Evolutionary conservation across 1,140 invertebrate genomes (phyloP), one percentile per base, ranked within the genome.

Genomic region (Sycophaga agraensis): DNA sequence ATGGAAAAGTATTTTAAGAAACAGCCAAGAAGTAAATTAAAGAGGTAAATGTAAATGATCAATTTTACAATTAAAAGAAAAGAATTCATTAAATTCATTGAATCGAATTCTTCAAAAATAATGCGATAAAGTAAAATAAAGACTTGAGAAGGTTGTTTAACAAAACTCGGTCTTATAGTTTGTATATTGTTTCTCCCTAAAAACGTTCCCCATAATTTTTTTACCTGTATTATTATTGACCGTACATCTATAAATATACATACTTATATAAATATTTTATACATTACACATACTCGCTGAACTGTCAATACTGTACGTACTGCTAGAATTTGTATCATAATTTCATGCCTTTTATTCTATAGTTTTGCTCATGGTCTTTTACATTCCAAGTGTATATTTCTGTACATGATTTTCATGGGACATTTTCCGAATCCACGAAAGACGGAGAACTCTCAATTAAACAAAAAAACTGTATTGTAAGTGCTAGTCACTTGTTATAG

Each of bases 401-500:
- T 63, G 60, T 56, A 63, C 4, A 63, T 56, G 51, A 56, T 21
- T 63, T 51, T 57, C 42, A 62, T 19, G 53, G 16, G 26, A 50
- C 26, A 17, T 59, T 40, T 59, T 51, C 48, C 48, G 42, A 37
- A 43, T 58, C 35, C n/a, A 7, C 43, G 56, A 49, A 14, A 39
- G 45, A 24, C 14, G 16, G 7, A 51, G 19, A 53, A 48, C 26
- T 19, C 21, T 56, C 34, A 28, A 48, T 31, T 17, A 19, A 55
- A 48, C 34, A 31, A 42, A 21, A 53, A 57, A 63, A 50, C 5
- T 57, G 73, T 75, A 75, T 73, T 75, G 59, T 73, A 73, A 77
- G 75, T 76, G 74, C 75, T 77, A 77, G 75, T 77, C 75, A 77
- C 75, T 77, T 75, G 74, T 75, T 76, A 74, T 73, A 68, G 63